Conservation (phyloP, 2,888 invertebrate species). For the Melanostoma scalare region DNA sequence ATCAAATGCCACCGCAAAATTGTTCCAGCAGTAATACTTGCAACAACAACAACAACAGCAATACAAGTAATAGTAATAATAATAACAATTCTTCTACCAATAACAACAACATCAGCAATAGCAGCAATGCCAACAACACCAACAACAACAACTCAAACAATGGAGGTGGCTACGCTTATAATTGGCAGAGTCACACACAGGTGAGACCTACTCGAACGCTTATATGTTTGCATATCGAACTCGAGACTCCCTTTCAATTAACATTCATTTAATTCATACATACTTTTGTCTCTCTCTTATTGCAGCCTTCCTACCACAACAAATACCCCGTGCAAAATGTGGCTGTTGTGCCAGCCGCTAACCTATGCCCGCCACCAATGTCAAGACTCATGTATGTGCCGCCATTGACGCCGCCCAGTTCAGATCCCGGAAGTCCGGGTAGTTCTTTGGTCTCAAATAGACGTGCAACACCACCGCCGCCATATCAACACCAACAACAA, state of each 20-base stretch:
- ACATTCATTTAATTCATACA: conserved; percentile 16
- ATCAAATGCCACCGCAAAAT: conserved; percentile 72
- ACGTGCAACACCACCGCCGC: conserved; percentile 79
- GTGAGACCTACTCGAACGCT: conserved; percentile 76
- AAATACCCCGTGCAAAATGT: conserved; percentile 76
- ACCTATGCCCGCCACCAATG: conserved; percentile 71
- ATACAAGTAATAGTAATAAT: conserved; percentile 49
- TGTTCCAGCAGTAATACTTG: conserved; percentile 58
- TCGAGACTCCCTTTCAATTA: conserved; percentile 37
- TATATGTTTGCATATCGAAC: conserved; percentile 56
- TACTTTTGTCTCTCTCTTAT: conserved; percentile 28
- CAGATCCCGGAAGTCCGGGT: conserved; percentile 93
- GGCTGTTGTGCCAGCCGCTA: conserved; percentile 60
- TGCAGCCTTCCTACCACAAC: conserved; percentile 78
- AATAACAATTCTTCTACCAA: conserved; percentile 67
- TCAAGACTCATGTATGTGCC: conserved; percentile 90
- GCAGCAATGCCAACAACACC: conserved; percentile 68
- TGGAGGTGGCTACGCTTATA: conserved; percentile 78
- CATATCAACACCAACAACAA: conserved; percentile 77
- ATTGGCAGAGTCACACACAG: conserved; percentile 81
- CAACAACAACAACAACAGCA: conserved; percentile 37
- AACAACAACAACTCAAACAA: conserved; percentile 68
- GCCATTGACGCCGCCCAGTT: conserved; percentile 93
- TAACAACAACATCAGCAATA: conserved; percentile 73
- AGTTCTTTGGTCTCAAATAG: conserved; percentile 86